These are phyloP conservation scores for Pentalonia nigronervosa DNA, from an alignment of 1,140 invertebrate genomes.

Conservation along the genomic window DNA sequence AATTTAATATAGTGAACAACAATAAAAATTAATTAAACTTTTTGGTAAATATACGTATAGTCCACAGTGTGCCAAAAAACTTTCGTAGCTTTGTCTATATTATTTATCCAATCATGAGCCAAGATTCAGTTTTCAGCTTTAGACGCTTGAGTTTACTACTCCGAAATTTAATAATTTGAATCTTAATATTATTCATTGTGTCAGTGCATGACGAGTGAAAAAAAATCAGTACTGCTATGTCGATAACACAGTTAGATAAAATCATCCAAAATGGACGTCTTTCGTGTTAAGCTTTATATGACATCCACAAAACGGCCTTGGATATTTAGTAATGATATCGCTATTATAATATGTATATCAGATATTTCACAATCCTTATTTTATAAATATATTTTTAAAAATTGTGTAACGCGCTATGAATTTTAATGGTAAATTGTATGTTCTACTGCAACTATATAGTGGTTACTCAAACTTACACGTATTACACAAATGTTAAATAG, in stretches of 20 bases:
- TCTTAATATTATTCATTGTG: background rate
- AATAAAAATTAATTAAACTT: background rate
- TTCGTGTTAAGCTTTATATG: background rate
- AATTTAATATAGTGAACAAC: background rate
- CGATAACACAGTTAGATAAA: conserved; percentile 29
- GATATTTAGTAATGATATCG: conserved; percentile 13
- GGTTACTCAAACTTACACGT: background rate
- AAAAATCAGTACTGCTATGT: background rate
- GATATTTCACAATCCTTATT: conserved; percentile 9
- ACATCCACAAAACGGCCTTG: conserved; percentile 35
- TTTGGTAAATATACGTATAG: background rate
- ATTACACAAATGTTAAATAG: background rate
- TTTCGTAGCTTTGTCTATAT: background rate
- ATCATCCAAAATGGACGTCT: background rate
- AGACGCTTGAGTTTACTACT: background rate
- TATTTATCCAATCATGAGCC: background rate
- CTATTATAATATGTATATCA: conserved; percentile 13
- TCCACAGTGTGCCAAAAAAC: background rate
- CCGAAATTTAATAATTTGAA: background rate
- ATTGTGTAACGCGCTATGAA: background rate
- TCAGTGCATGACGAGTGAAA: background rate
- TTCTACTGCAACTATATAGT: background rate
- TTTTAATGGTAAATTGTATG: background rate
- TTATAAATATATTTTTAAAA: background rate
- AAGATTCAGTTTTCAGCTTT: background rate